These are phyloP conservation scores for Collichthys lucidus DNA, from an alignment of 2,113 vertebrate species.

Conservation along the genomic window DNA sequence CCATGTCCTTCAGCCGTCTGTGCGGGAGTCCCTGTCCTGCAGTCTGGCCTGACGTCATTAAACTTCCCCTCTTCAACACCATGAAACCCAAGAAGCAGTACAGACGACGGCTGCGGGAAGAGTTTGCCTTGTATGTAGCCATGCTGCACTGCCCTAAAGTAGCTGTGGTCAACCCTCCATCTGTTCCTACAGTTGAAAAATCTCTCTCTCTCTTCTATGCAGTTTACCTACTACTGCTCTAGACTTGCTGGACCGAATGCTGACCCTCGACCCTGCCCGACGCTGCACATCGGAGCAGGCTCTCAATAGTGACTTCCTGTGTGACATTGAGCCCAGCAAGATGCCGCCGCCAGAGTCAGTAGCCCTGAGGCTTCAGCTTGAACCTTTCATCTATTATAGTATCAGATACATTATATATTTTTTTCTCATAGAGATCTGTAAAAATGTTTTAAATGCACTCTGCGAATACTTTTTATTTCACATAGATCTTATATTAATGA, in stretches of 20 bases:
- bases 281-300: slow-evolving; percentile 96
- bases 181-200: slow-evolving; percentile 1
- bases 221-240: slow-evolving; percentile 92
- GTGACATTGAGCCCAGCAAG: slow-evolving; percentile 93
- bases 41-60: slow-evolving; percentile 98
- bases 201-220: slow-evolving; percentile 27
- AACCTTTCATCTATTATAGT: not conserved
- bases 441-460: not conserved
- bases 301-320: slow-evolving; percentile 93
- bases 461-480: not conserved
- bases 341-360: slow-evolving; percentile 98
- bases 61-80: slow-evolving; percentile 97
- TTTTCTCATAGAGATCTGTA: not conserved
- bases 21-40: slow-evolving; percentile 97
- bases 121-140: slow-evolving; percentile 92
- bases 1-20: slow-evolving; percentile 86
- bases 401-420: not conserved
- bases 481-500: not conserved
- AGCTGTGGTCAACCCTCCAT: not conserved
- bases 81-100: slow-evolving; percentile 99
- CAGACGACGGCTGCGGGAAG: slow-evolving; percentile 93
- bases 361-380: not conserved
- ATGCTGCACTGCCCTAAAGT: rapidly evolving
- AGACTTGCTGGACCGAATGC: slow-evolving; percentile 96
- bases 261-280: slow-evolving; percentile 95